phyloP scores from a whole-genome alignment of 2,797 vertebrate genomes.

The Ispidina picta region DNA sequence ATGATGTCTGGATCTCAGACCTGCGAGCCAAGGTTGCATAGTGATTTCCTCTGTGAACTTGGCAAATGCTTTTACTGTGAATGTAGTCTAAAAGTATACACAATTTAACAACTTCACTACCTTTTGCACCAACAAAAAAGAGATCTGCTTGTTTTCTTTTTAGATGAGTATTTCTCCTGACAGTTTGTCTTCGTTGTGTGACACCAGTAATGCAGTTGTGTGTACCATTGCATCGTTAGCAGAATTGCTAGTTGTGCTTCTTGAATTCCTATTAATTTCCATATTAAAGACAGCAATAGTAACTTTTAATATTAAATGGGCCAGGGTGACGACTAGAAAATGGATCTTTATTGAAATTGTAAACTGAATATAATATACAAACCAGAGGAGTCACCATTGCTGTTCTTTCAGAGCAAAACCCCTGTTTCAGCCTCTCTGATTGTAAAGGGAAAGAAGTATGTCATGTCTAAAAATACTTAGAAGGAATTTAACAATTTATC shows the following conservation, averaged over 20 bases:
- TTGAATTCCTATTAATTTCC: not conserved
- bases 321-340: not conserved
- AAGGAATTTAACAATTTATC: not conserved
- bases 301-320: not conserved
- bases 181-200: not conserved
- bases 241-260: not conserved
- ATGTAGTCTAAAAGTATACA: not conserved
- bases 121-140: not conserved
- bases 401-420: not conserved
- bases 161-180: not conserved
- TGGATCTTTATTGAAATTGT: not conserved
- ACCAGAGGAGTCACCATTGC: not conserved
- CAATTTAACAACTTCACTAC: not conserved
- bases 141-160: not conserved
- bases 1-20: not conserved
- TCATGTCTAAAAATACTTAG: not conserved
- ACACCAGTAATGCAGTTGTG: not conserved
- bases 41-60: not conserved
- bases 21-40: not conserved
- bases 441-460: not conserved
- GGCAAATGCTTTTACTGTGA: not conserved
- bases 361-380: not conserved
- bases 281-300: not conserved
- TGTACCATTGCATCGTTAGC: not conserved
- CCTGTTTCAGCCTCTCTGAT: not conserved